Evolutionary conservation across 30 jellyfish, hydroid and myxozoan species (phyloP).

Genomic region (Clytia hemisphaerica): DNA sequence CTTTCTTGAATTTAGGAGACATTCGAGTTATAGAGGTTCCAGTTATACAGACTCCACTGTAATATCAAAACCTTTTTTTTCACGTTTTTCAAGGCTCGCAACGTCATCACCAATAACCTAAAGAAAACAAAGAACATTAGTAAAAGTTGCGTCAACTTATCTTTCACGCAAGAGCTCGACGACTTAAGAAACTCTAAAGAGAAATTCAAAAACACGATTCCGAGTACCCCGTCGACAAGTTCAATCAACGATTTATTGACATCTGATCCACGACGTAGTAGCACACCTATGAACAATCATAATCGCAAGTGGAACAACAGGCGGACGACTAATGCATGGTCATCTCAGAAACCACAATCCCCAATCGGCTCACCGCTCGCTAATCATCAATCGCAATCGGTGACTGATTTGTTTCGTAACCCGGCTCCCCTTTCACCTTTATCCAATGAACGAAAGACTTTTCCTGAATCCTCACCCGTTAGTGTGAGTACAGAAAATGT

Average conservation of each 20-base stretch:
- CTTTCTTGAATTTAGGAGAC: too few species aligned
- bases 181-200: neutral
- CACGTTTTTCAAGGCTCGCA: neutral
- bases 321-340: neutral
- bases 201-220: neutral
- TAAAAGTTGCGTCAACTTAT: constrained; percentile 28
- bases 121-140: constrained; percentile 10
- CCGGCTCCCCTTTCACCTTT: too few species aligned
- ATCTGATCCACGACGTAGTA: constrained; percentile 13
- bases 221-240: neutral
- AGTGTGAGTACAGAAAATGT: too few species aligned
- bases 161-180: neutral
- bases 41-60: too few species aligned
- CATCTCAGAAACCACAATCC: neutral
- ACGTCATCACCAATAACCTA: neutral
- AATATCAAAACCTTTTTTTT: neutral
- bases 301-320: neutral
- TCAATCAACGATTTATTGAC: neutral
- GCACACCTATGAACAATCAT: constrained; percentile 16
- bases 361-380: neutral
- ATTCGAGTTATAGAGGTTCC: too few species aligned
- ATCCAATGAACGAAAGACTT: too few species aligned
- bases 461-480: too few species aligned
- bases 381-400: neutral
- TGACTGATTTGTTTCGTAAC: too few species aligned